Evolutionary conservation across 1,140 invertebrate genomes (phyloP), one percentile per base, ranked within the genome.

Genomic region (Lepidotrigona ventralis): DNA sequence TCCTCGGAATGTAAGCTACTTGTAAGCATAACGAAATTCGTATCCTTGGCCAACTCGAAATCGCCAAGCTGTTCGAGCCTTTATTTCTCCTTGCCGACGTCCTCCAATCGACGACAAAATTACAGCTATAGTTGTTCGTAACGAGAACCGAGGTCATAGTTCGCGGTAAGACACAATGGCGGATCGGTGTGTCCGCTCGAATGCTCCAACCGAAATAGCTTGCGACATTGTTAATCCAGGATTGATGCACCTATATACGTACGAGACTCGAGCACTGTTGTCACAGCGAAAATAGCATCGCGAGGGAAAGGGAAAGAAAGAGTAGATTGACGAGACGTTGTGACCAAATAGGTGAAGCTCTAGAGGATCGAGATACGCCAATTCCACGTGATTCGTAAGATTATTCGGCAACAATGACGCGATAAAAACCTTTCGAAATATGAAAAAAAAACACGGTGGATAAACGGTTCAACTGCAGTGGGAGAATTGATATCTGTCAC

Each of bases 171-270:
- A 88, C 79, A 89, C 86, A 86, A 89, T 89, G 68, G 81, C 63
- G 87, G 81, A 76, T 83, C 69, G 76, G 60, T 73, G 68, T 54
- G 56, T 85, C 77, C 80, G 66, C 26, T 76, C 68, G 77, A 60
- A 60, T 86, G 70, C 60, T 66, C 29, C 19, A 58, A 56, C 58
- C 85, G 63, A 86, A 90, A 90, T 89, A 88, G 85, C 87, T 88
- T 80, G 69, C 84, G 88, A 89, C 78, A 88, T 89, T 88, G 84
- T 86, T 89, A 90, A 90, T 86, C 85, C 84, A n/a, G 78, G 77
- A 56, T 68, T 68, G 73, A 89, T 69, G n/a, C 19, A 60, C 23
- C 11, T 88, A 88, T 84, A 88, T 29, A 64, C 64, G 19, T 26
- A 8, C 12, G 54, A 29, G 60, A 73, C 39, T 39, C 26, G 56